These are phyloP conservation scores for Nephrotoma guestfalica DNA, from an alignment of 2,888 invertebrate genomes.

Conservation along the genomic window DNA sequence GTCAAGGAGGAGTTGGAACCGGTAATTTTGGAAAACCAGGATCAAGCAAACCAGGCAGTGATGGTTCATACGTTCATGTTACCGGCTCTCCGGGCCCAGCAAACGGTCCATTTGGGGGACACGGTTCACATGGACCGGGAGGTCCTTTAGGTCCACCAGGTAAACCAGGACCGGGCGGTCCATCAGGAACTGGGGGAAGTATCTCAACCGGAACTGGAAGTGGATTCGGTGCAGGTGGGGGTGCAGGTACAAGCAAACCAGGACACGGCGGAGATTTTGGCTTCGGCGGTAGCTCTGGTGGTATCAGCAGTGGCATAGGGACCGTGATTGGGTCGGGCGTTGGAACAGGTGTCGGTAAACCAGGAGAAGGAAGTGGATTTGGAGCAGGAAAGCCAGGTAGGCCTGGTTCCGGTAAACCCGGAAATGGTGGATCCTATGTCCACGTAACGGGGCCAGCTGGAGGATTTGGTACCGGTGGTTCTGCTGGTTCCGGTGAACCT, in stretches of 20 bases:
- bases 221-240: conserved; percentile 10
- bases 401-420: background rate
- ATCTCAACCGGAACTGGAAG: conserved; percentile 4
- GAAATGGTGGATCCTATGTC: background rate
- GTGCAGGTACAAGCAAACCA: conserved; percentile 1
- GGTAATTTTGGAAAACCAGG: background rate
- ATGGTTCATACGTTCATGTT: conserved; percentile 10
- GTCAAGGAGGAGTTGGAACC: background rate
- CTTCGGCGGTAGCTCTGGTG: background rate
- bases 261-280: conserved; percentile 10
- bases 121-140: conserved; percentile 18
- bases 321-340: background rate
- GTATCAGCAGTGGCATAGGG: background rate
- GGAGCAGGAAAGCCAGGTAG: background rate
- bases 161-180: conserved; percentile 6
- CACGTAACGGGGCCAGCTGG: background rate
- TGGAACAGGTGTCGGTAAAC: background rate
- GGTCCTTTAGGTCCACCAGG: conserved; percentile 12
- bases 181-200: conserved; percentile 9
- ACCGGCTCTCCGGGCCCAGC: background rate
- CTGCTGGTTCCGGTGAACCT: conserved; percentile 12
- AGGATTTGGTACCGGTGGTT: background rate
- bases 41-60: conserved; percentile 2
- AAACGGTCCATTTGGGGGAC: background rate
- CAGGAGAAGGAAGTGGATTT: background rate